These are phyloP conservation scores for Ctenopoma kingsleyae DNA, from an alignment of 2,797 vertebrate species.

Conservation along the genomic window DNA sequence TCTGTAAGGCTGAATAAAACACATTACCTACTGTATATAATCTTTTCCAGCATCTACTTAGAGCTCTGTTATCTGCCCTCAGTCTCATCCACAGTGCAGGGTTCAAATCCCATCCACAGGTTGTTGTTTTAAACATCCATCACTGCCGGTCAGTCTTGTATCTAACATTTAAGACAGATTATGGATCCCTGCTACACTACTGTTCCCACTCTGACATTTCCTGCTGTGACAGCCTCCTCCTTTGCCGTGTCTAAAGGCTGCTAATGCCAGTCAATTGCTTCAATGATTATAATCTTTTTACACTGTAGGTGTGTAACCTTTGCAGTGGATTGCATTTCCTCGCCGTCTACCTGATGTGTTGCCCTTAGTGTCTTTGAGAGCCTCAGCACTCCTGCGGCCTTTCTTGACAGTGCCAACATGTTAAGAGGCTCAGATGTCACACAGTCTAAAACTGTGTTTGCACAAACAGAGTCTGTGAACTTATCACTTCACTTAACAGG, in stretches of 20 bases:
- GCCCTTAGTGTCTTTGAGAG: too few relatives aligned
- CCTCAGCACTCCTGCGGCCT: too few relatives aligned
- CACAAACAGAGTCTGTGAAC: not conserved
- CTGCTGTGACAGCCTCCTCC: not conserved
- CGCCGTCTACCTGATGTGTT: too few relatives aligned
- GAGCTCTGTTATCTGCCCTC: not conserved
- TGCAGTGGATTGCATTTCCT: too few relatives aligned
- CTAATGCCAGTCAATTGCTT: constrained; percentile 7
- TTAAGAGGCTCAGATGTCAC: not conserved
- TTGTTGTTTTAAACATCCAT: constrained; percentile 4
- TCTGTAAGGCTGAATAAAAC: not conserved
- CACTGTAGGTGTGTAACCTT: too few relatives aligned
- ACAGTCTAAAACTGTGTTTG: not conserved
- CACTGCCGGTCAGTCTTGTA: not conserved
- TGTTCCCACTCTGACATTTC: not conserved
- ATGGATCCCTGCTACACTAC: not conserved
- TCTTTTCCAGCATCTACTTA: too few relatives aligned
- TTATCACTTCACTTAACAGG: not conserved
- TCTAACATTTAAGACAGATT: not conserved
- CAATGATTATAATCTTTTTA: not conserved
- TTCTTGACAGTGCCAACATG: too few relatives aligned
- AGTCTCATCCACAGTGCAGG: not conserved
- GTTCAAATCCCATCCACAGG: not conserved
- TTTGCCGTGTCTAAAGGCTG: not conserved
- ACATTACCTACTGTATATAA: constrained; percentile 1